These are phyloP conservation scores for Furcula furcula DNA, from an alignment of 2,888 invertebrate genomes.

Conservation along the genomic window DNA sequence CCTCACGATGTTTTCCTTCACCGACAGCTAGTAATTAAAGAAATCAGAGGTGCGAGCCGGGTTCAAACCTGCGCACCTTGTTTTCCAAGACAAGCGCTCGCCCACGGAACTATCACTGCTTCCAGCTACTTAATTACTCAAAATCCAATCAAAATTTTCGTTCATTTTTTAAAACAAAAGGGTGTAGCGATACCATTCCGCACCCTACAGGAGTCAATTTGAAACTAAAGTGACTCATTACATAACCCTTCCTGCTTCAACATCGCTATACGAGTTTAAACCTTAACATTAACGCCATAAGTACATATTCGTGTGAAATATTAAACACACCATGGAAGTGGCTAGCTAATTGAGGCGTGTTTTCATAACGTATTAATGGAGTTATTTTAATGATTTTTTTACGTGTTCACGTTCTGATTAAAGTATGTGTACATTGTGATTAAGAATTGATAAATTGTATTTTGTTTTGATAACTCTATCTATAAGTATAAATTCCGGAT, in stretches of 20 bases:
- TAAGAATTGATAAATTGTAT: slow-evolving; percentile 8
- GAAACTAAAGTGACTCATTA: slow-evolving; percentile 49
- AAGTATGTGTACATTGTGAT: slow-evolving; percentile 17
- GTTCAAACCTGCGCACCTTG: neutral
- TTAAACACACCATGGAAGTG: slow-evolving; percentile 10
- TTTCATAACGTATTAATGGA: slow-evolving; percentile 41
- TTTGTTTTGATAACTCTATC: too few species aligned
- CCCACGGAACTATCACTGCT: too few species aligned
- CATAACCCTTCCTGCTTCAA: slow-evolving; percentile 34
- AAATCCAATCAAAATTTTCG: slow-evolving; percentile 55
- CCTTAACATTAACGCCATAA: slow-evolving; percentile 1
- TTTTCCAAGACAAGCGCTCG: neutral
- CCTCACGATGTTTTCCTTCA: too few species aligned
- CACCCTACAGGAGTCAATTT: slow-evolving; percentile 34
- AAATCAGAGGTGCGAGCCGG: too few species aligned
- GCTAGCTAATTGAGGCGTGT: slow-evolving; percentile 23
- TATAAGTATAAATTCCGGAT: too few species aligned
- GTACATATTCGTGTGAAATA: slow-evolving; percentile 9
- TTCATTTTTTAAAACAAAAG: slow-evolving; percentile 52
- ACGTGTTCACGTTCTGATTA: slow-evolving; percentile 31
- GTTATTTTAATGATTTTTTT: slow-evolving; percentile 36
- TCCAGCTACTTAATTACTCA: slow-evolving; percentile 48
- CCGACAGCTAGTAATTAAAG: too few species aligned
- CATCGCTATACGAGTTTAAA: slow-evolving; percentile 7
- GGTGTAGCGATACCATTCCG: slow-evolving; percentile 31